Evolutionary conservation across 2,113 vertebrate genomes (phyloP).

Genomic region (Amazona guildingii): DNA sequence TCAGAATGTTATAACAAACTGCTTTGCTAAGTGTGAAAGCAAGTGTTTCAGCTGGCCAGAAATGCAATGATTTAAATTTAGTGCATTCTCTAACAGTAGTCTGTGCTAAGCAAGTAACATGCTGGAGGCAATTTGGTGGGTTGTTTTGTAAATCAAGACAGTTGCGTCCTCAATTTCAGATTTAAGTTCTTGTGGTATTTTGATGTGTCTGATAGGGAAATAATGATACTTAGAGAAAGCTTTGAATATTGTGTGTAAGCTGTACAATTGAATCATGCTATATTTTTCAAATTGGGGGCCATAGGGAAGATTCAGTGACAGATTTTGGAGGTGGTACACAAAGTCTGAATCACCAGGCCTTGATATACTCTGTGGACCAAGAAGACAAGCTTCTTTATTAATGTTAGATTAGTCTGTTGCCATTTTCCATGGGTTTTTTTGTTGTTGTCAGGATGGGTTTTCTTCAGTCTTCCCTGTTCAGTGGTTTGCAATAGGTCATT

Average conservation of each 20-base stretch:
- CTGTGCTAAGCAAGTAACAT: background rate
- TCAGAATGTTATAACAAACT: background rate
- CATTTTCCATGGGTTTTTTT: background rate
- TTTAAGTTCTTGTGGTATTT: background rate
- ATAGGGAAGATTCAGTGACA: background rate
- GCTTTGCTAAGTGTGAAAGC: accelerated
- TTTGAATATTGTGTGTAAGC: background rate
- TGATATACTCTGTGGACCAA: background rate
- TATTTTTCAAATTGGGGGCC: background rate
- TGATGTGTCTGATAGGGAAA: background rate
- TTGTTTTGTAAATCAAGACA: background rate
- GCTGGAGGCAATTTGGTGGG: background rate
- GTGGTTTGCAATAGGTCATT: background rate
- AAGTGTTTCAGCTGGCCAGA: background rate
- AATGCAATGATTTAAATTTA: background rate
- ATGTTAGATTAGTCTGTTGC: background rate
- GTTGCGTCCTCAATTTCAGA: background rate
- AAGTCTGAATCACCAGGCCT: background rate
- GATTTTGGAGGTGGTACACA: background rate
- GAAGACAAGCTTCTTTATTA: background rate
- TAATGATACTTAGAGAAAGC: background rate
- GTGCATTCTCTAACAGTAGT: background rate
- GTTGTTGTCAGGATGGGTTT: background rate
- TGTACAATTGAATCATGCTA: background rate
- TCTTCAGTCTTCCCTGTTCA: background rate